Conservation (phyloP, 2,797 vertebrate genomes). For the Allobates femoralis region DNA sequence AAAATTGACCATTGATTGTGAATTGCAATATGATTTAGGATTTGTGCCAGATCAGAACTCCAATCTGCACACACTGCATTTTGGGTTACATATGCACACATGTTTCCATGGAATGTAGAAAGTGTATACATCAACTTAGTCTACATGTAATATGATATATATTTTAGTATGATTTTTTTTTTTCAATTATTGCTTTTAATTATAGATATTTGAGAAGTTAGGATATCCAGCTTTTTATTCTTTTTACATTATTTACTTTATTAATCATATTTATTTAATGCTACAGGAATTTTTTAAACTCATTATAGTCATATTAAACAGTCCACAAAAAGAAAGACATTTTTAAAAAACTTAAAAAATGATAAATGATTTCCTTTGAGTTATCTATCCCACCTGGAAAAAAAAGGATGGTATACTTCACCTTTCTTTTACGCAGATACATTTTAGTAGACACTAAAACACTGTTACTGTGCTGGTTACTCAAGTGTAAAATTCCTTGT, state of each 20-base stretch:
- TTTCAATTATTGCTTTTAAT: not conserved
- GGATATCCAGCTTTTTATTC: not conserved
- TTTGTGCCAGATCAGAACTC: too few species aligned
- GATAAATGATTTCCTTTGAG: slow-evolving; percentile 39
- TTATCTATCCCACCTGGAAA: slow-evolving; percentile 34
- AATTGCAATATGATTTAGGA: too few species aligned
- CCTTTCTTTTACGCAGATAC: slow-evolving; percentile 43
- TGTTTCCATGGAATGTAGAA: not conserved
- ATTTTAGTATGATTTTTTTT: not conserved
- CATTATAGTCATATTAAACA: slow-evolving; percentile 22
- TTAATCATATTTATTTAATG: slow-evolving; percentile 7
- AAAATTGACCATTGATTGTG: too few species aligned
- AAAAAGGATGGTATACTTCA: slow-evolving; percentile 37
- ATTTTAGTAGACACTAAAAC: slow-evolving; percentile 57
- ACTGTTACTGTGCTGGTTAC: slow-evolving; percentile 56
- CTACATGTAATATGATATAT: not conserved
- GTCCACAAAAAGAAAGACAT: slow-evolving; percentile 16
- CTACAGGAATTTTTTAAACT: slow-evolving; percentile 38
- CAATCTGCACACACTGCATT: too few species aligned
- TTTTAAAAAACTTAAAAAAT: slow-evolving; percentile 45
- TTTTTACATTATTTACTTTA: not conserved
- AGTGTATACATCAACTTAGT: not conserved
- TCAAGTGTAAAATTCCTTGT: slow-evolving; percentile 59
- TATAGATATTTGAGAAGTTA: not conserved
- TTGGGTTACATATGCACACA: not conserved